Evolutionary conservation across 2,113 vertebrate genomes (phyloP).

Genomic region (Chloroceryle aenea): DNA sequence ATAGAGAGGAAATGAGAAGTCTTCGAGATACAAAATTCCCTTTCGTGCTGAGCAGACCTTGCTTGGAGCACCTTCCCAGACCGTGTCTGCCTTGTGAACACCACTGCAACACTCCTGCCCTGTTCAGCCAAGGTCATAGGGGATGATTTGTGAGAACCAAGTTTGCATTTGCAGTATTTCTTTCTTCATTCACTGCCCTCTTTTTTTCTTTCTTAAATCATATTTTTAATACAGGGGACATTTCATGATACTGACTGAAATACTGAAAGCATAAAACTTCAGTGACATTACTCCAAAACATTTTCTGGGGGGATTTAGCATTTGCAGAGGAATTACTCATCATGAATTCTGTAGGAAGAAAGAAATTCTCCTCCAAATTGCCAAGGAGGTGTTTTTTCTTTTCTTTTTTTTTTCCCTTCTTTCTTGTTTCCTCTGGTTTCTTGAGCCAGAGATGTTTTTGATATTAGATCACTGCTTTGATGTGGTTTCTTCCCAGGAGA

Average conservation of each 20-base stretch:
- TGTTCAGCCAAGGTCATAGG: neutral
- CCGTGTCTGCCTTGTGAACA: neutral
- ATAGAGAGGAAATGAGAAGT: neutral
- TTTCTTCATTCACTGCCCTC: neutral
- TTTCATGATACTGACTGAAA: neutral
- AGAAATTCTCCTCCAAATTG: conserved; percentile 36
- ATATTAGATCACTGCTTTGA: conserved; percentile 50
- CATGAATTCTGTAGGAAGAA: conserved; percentile 26
- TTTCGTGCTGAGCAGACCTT: neutral
- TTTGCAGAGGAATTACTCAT: conserved; percentile 58
- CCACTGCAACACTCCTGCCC: neutral
- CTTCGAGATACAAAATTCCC: neutral
- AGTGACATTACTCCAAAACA: neutral
- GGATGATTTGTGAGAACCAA: neutral
- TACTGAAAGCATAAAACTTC: neutral
- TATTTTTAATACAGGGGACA: neutral
- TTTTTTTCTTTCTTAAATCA: neutral
- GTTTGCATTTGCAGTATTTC: neutral
- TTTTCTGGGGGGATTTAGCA: conserved; percentile 16
- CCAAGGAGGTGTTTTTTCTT: neutral
- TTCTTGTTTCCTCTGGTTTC: conserved; percentile 36
- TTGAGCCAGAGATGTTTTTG: conserved; percentile 30
- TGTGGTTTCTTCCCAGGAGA: conserved; percentile 42
- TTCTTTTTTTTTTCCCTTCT: neutral
- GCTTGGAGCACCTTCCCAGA: neutral